phyloP scores from a whole-genome alignment of 2,888 invertebrate genomes.

The Campoletis raptor region DNA sequence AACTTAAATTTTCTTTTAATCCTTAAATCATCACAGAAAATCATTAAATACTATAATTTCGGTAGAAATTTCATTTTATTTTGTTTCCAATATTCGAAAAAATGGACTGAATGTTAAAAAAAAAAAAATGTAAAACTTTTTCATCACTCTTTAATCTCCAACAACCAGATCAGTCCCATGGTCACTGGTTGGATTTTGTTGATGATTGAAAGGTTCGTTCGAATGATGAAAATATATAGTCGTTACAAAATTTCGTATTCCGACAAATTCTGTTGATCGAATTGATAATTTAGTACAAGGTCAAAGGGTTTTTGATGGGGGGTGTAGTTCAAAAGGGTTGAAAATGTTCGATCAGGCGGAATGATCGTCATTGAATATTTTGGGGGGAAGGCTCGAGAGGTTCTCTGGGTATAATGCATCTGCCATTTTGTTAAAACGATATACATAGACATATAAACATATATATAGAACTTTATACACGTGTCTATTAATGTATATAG shows the following conservation, averaged over 20 bases:
- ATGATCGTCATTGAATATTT: constrained; percentile 59
- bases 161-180: neutral
- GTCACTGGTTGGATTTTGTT: neutral
- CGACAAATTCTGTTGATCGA: neutral
- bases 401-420: constrained; percentile 31
- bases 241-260: neutral
- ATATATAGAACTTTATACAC: neutral
- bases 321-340: constrained; percentile 17
- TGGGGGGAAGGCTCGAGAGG: constrained; percentile 9
- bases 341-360: constrained; percentile 42
- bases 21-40: neutral
- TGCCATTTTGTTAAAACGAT: constrained; percentile 37
- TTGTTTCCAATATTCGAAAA: neutral
- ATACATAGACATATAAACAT: neutral
- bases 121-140: neutral
- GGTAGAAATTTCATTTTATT: neutral
- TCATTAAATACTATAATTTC: neutral
- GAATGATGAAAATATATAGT: neutral
- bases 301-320: constrained; percentile 4
- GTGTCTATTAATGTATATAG: neutral
- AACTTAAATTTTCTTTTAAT: neutral
- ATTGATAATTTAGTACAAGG: constrained; percentile 20
- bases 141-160: neutral
- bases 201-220: neutral
- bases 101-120: neutral